These are phyloP conservation scores for Pluvialis apricaria DNA, from an alignment of 2,113 vertebrate species.

Conservation along the genomic window DNA sequence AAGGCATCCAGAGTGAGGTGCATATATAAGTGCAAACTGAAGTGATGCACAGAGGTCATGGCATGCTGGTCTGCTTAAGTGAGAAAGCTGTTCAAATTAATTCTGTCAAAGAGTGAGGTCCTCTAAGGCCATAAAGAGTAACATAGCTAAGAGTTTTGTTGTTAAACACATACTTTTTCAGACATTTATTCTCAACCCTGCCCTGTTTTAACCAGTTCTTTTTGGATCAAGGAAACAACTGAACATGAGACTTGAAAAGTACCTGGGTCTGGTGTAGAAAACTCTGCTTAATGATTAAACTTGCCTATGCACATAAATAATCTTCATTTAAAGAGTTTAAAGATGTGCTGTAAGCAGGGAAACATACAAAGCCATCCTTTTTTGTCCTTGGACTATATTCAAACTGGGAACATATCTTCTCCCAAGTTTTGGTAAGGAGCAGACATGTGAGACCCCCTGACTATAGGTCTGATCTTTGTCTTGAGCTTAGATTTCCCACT, in stretches of 20 bases:
- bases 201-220: not conserved
- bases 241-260: not conserved
- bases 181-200: not conserved
- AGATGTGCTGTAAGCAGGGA: not conserved
- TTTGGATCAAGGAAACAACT: not conserved
- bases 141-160: not conserved
- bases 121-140: not conserved
- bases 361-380: not conserved
- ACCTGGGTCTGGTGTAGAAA: not conserved
- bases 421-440: not conserved
- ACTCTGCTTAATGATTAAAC: not conserved
- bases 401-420: not conserved
- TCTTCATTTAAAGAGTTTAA: not conserved
- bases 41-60: not conserved
- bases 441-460: not conserved
- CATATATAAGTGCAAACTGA: not conserved
- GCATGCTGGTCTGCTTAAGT: not conserved
- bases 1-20: not conserved
- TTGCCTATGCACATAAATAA: not conserved
- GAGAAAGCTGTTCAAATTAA: not conserved
- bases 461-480: not conserved
- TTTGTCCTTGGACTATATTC: not conserved
- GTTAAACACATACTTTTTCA: not conserved
- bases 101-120: not conserved
- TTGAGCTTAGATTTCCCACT: not conserved